Conservation (phyloP, 2,888 invertebrate genomes). For the Shargacucullia verbasci region DNA sequence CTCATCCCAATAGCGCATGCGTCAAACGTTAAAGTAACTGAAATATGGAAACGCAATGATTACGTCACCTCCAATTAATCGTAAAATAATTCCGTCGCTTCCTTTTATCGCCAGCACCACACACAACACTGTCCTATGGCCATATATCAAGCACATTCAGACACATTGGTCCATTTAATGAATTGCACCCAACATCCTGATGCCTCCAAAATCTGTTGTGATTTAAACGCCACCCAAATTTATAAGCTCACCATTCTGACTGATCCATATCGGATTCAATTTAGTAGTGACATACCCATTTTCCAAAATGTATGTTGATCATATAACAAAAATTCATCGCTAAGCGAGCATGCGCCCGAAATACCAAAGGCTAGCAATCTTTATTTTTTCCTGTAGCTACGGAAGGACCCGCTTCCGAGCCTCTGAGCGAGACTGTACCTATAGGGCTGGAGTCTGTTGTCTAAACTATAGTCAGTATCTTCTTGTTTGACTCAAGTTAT, state of each 20-base stretch:
- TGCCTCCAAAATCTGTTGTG: slow-evolving; percentile 73
- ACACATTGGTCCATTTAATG: slow-evolving; percentile 81
- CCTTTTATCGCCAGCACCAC: slow-evolving; percentile 41
- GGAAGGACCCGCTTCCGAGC: too few species aligned
- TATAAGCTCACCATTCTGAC: slow-evolving; percentile 47
- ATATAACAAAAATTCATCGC: slow-evolving; percentile 1
- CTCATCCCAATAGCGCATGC: too few species aligned
- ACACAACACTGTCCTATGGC: slow-evolving; percentile 60
- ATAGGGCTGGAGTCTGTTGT: too few species aligned
- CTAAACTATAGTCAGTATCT: too few species aligned
- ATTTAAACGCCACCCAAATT: slow-evolving; percentile 70
- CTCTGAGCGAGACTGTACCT: too few species aligned
- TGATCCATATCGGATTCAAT: slow-evolving; percentile 44
- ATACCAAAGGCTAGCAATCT: too few species aligned
- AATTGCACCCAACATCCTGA: slow-evolving; percentile 76
- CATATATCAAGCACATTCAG: slow-evolving; percentile 81
- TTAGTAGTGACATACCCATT: slow-evolving; percentile 15
- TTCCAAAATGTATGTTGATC: slow-evolving; percentile 9
- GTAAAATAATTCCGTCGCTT: slow-evolving; percentile 32
- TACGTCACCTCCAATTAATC: too few species aligned
- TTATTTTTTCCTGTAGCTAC: too few species aligned
- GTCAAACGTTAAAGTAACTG: too few species aligned
- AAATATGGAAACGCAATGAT: too few species aligned
- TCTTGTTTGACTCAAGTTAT: too few species aligned
- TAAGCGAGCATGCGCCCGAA: too few species aligned